These are phyloP conservation scores for Pristiophorus japonicus DNA, from an alignment of 2,113 vertebrate genomes.

Conservation along the genomic window DNA sequence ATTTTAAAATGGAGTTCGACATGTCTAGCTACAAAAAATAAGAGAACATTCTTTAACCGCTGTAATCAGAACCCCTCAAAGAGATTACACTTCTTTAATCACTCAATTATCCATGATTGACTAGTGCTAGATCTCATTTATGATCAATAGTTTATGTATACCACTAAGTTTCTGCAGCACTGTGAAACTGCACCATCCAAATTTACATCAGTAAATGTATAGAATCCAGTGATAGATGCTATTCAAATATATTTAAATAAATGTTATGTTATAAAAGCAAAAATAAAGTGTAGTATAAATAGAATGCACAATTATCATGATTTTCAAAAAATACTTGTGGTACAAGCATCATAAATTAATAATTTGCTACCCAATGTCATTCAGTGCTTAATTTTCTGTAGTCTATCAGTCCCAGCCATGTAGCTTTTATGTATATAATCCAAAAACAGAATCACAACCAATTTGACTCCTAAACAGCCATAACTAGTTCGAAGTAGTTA, in stretches of 20 bases:
- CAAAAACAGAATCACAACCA: neutral
- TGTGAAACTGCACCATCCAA: no score
- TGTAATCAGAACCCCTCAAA: neutral
- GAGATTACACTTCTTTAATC: slow-evolving; percentile 12
- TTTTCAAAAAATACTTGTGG: neutral
- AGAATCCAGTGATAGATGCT: neutral
- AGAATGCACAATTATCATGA: neutral
- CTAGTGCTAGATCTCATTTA: neutral
- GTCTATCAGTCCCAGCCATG: neutral
- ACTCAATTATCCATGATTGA: slow-evolving; percentile 8
- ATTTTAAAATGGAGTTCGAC: slow-evolving; percentile 20
- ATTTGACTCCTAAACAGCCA: neutral
- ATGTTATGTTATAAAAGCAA: neutral
- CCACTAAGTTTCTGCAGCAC: neutral
- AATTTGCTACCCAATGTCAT: neutral
- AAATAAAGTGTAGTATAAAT: neutral
- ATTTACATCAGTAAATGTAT: neutral
- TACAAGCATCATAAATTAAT: neutral
- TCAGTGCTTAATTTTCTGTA: neutral
- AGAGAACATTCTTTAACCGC: neutral
- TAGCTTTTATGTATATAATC: neutral
- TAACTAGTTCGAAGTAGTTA: neutral
- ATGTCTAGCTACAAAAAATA: neutral
- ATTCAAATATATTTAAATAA: neutral
- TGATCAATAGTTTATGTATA: neutral